phyloP scores from a whole-genome alignment of 2,113 vertebrate genomes.

The Lutjanus erythropterus region DNA sequence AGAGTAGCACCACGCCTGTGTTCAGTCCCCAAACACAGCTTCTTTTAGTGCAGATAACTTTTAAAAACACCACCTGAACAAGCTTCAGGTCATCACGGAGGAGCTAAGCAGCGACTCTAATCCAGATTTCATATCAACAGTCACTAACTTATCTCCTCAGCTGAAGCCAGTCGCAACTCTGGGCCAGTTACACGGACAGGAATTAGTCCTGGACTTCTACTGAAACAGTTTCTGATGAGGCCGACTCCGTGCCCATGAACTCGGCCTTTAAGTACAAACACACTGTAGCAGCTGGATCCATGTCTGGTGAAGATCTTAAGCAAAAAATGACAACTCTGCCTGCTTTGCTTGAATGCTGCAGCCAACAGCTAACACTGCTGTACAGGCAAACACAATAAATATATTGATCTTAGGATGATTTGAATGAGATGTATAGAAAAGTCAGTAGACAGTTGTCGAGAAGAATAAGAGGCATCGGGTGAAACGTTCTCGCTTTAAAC shows the following conservation, averaged over 20 bases:
- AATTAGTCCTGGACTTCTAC: conserved; percentile 10
- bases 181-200: conserved; percentile 48
- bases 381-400: conserved; percentile 54
- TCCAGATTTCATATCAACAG: conserved; percentile 23
- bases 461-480: conserved; percentile 73
- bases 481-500: conserved; percentile 63
- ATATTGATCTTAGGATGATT: conserved; percentile 47
- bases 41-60: conserved; percentile 86
- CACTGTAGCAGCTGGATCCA: conserved; percentile 77
- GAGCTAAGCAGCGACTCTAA: conserved; percentile 38
- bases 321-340: conserved; percentile 56
- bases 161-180: conserved; percentile 50
- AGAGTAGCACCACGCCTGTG: conserved; percentile 85
- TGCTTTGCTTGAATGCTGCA: conserved; percentile 54
- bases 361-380: conserved; percentile 64
- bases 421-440: conserved; percentile 70
- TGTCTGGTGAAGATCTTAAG: conserved; percentile 49
- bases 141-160: conserved; percentile 32
- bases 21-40: conserved; percentile 79
- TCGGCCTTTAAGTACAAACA: conserved; percentile 42
- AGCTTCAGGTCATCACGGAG: conserved; percentile 62
- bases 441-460: conserved; percentile 61
- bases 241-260: conserved; percentile 33
- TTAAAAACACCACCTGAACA: conserved; percentile 40
- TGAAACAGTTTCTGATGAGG: background rate